Base-by-base conservation (phyloP, 2,888 invertebrate genomes). In the Sisyra terminalis region DNA sequence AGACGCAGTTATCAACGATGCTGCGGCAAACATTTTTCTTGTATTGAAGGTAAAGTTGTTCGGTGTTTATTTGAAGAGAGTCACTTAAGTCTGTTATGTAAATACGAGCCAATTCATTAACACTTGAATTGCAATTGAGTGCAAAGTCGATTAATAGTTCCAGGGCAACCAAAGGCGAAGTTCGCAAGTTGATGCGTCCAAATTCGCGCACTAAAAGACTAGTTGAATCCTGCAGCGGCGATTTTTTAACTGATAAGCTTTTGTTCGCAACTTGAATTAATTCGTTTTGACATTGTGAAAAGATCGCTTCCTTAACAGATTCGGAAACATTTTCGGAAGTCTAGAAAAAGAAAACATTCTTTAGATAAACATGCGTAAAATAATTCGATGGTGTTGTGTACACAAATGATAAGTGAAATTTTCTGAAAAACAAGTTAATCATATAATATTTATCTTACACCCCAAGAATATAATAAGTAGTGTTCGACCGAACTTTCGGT, bases 91-190 rank as follows among this genome's bases (percentile, higher is more conserved):
- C 69, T 50, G 67, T 63, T 18, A 74, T 61, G 49, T 67, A 70
- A 7, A 69, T 63, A 1, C 68, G 66, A 9, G 78, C 77, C 51
- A 71, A 69, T 2, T 71, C 64, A 6, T 67, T 63, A 17, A 70
- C 61, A 30, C 66, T 63, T 39, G 75, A 73, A 41, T 70, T 71
- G 9, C 74, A 72, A 50, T 75, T 67, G 66, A 78, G 71, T 29
- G 78, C 67, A 51, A 72, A 75, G 52, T 74, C 71, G 8, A 72
- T 65, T 1, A 75, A 56, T 9, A 75, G 59, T 51, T 71, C 70
- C 13, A 70, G 63, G 2, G 59, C 56, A 9, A 66, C 63, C 44
- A 70, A 54, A 17, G 68, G 50, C 0, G 69, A 59, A 52, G 60
- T 59, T 47, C 62, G 56, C 38, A 60, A 58, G 5, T 52, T 53